Evolutionary conservation across 35 echinoderm and acorn worm genomes (phyloP), one percentile per base, ranked within the genome.

Genomic region (Chiridota heheva): DNA sequence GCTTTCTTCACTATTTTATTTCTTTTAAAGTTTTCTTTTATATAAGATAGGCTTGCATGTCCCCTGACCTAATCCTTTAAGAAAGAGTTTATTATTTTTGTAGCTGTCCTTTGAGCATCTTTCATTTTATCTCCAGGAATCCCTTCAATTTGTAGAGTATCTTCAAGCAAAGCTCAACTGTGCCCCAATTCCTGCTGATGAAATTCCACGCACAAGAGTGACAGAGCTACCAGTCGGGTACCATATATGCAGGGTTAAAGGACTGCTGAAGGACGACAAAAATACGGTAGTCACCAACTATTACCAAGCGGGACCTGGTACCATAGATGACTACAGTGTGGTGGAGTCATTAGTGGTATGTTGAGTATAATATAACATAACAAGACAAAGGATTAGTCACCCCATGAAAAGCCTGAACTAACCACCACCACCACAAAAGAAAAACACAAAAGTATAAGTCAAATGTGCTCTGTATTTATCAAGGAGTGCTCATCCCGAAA

Each of bases 211-310:
- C 6, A 88, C 49, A 0, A 77, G 84, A 28, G 85, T 97, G 13
- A 35, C 88, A 3, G 30, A 85, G 64, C 36, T 97, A 48, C 82
- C 82, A 12, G 29, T 18, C 1, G 93, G 88, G 18, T 49, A 36
- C 32, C 79, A 91, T 26, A 79, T 87, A 28, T 88, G 89, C 55
- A 88, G 84, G 59, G 55, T 91, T 42, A 91, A 84, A 36, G 89
- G 83, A 26, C 90, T 84, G 33, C 86, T 86, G 34, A 31, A 45
- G 16, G 65, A 60, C 0, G 88, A 97, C 48, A 67, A 80, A 7
- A 97, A 97, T 60, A 83, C 93, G 15, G 78, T 97, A 16, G 80
- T 97, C 4, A 97, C 88, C 10, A 97, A 91, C 67, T 97, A 97
- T 65, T 97, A 91, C 62, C 93, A 97, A 80, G 36, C 68, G 44